phyloP scores from a whole-genome alignment of 2,113 vertebrate genomes.

The Centropus bengalensis region DNA sequence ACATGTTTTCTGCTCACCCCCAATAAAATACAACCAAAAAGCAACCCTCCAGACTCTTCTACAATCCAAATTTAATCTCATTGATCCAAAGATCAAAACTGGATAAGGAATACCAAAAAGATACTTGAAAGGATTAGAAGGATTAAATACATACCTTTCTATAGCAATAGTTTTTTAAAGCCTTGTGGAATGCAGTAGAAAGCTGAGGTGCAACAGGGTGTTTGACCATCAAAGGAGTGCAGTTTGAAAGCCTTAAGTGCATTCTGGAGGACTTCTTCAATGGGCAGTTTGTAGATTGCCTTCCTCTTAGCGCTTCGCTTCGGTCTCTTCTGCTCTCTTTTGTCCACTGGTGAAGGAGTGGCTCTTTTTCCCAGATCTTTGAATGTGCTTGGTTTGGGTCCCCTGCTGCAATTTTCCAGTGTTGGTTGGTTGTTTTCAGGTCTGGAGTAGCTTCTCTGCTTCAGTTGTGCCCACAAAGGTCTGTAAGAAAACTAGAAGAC shows the following conservation, averaged over 20 bases:
- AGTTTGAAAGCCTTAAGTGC: not conserved
- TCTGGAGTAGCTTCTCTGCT: not conserved
- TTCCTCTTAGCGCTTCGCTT: not conserved
- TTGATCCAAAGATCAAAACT: not conserved
- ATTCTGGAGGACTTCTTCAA: not conserved
- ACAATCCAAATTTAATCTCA: not conserved
- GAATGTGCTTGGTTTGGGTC: not conserved
- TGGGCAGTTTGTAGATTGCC: not conserved
- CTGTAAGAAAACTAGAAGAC: not conserved
- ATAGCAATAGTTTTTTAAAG: not conserved
- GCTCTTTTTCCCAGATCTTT: not conserved
- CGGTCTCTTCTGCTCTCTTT: not conserved
- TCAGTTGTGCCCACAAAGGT: not conserved
- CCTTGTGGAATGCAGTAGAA: not conserved
- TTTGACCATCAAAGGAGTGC: not conserved
- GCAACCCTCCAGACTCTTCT: not conserved
- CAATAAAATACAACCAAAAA: not conserved
- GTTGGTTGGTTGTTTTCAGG: not conserved
- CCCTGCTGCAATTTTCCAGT: not conserved
- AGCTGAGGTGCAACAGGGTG: not conserved
- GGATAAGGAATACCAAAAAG: not conserved
- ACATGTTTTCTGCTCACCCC: not conserved
- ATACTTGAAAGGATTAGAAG: not conserved
- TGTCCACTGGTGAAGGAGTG: not conserved
- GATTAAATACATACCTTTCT: not conserved